phyloP scores from a whole-genome alignment of 1,140 invertebrate genomes.

The Conopomorpha cramerella region DNA sequence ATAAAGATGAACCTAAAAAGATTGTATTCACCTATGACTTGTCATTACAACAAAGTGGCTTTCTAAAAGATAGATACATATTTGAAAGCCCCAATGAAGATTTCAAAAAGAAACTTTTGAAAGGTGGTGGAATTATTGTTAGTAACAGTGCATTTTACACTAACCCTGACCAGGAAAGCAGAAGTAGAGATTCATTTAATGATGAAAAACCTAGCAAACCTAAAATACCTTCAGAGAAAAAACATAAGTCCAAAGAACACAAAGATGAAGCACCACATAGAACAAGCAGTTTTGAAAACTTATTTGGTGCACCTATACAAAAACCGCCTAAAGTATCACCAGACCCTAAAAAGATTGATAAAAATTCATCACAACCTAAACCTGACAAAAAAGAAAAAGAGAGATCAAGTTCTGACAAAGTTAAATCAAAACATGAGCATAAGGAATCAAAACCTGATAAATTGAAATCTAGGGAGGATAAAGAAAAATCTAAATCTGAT shows the following conservation, averaged over 20 bases:
- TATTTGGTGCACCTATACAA: conserved; percentile 80
- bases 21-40: conserved; percentile 88
- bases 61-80: conserved; percentile 74
- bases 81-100: conserved; percentile 88
- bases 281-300: conserved; percentile 72
- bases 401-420: conserved; percentile 57
- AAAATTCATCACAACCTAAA: conserved; percentile 48
- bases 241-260: conserved; percentile 70
- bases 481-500: conserved; percentile 66
- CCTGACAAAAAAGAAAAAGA: conserved; percentile 68
- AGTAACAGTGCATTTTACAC: conserved; percentile 43
- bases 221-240: conserved; percentile 69
- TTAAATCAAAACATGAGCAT: conserved; percentile 64
- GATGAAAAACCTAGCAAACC: conserved; percentile 66
- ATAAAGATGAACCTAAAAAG: conserved; percentile 89
- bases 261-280: conserved; percentile 65
- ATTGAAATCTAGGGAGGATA: conserved; percentile 62
- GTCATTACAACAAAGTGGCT: conserved; percentile 73
- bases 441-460: conserved; percentile 61
- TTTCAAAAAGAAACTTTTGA: conserved; percentile 84
- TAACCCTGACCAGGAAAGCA: conserved; percentile 51
- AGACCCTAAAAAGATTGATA: conserved; percentile 69
- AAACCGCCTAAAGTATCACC: conserved; percentile 70
- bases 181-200: conserved; percentile 55
- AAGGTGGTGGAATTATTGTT: conserved; percentile 75